Base-by-base conservation (phyloP, 2,113 vertebrate genomes). In the Nansenia antarctica region DNA sequence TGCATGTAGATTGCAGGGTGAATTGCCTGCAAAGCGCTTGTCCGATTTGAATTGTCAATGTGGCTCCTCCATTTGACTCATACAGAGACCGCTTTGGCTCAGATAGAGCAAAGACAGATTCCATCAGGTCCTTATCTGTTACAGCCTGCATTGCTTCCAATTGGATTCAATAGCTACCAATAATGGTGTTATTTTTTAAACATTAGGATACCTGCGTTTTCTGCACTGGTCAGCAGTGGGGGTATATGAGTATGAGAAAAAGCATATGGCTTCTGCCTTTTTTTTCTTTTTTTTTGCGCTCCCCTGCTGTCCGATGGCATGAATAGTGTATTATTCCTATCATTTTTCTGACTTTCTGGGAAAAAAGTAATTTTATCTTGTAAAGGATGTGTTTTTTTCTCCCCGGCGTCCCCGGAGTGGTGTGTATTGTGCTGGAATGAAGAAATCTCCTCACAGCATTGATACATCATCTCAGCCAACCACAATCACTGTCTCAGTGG, bases 121-220 rank as follows among this genome's bases (percentile, higher is more conserved):
- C 89, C 90, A 95, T 94, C 92, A 93, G 86, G 77, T 84, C 84
- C 85, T 93, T 96, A 92, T 94, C 93, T 94, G 92, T 93, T 93
- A 93, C 89, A 94, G 92, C 89, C 88, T 93, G 92, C 93, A 94
- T 93, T 77, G 92, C 91, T 94, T 91, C 94, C 94, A 93, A 92
- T 91, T 93, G 90, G 88, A 93, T 94, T 94, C 70, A 32, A 92
- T 93, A 91, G 88, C 88, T 87, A 88, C 92, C 92, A 92, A 95
- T 94, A 94, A 94, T 93, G 73, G 88, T 90, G 85, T 90, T 93
- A 88, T 96, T 95, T 94, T 93, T 95, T 94, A 95, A 96, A 96
- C 94, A 94, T 95, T 94, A 93, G 91, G 77, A 89, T 85, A 85
- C 71, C 82, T 91, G 89, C 86, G 34, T 80, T 90, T 95, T 95